Percentiles rank a stretch among this genome's conserved stretches.
Evolutionary conservation across 1,140 invertebrate genomes (phyloP).

Genomic region (Camponotus floridanus): DNA sequence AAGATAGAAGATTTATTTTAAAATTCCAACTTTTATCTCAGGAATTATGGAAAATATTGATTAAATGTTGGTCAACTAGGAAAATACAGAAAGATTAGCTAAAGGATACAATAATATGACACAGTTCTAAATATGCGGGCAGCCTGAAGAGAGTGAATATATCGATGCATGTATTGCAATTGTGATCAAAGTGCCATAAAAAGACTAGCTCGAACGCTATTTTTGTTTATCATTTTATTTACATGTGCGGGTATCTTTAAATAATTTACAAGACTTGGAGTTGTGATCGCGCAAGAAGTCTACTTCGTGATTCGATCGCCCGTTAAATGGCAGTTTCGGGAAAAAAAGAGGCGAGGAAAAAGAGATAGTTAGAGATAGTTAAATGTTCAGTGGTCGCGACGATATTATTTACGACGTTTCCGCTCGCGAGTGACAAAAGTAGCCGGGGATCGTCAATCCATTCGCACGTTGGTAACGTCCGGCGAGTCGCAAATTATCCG

Average conservation of each 20-base stretch:
- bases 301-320: constrained; percentile 23
- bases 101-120: constrained; percentile 6
- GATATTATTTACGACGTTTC: constrained; percentile 31
- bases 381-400: constrained; percentile 1
- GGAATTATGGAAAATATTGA: not conserved
- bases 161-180: not conserved
- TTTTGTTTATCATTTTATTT: not conserved
- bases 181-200: not conserved
- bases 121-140: not conserved
- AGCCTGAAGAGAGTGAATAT: not conserved
- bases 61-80: not conserved
- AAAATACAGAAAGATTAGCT: not conserved
- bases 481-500: constrained; percentile 31
- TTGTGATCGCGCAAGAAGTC: constrained; percentile 58
- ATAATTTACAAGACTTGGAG: constrained; percentile 61
- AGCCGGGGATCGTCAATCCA: constrained; percentile 46
- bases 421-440: constrained; percentile 49
- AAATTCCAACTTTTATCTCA: not conserved
- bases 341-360: constrained; percentile 19
- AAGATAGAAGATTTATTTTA: not conserved
- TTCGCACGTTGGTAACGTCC: constrained; percentile 28
- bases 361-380: constrained; percentile 58
- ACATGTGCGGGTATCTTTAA: constrained; percentile 8
- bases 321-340: constrained; percentile 57
- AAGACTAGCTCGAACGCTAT: not conserved